Evolutionary conservation across 2,888 invertebrate genomes (phyloP).

Genomic region (Tetheella fluctuosa): DNA sequence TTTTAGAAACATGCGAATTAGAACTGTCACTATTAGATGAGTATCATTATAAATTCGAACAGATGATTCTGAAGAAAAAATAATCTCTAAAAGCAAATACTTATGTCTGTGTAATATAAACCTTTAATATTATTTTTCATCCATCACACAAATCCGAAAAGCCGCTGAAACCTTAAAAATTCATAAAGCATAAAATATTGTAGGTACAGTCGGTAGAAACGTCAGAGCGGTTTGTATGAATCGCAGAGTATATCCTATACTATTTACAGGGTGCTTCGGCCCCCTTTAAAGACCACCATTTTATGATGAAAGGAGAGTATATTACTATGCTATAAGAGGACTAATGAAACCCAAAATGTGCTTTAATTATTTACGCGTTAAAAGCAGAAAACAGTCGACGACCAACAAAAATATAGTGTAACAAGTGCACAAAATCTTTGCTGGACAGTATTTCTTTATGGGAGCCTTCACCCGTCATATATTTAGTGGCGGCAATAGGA

Average conservation of each 20-base stretch:
- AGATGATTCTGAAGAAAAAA: no score
- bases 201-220: neutral
- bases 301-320: neutral
- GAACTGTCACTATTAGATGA: no score
- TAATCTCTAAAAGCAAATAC: neutral
- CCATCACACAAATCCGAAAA: constrained; percentile 3
- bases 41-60: no score
- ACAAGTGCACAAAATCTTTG: no score
- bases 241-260: neutral
- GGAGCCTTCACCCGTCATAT: no score
- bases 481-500: no score
- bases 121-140: constrained; percentile 9
- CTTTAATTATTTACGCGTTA: neutral
- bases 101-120: neutral
- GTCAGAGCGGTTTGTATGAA: neutral
- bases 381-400: no score
- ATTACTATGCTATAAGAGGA: neutral
- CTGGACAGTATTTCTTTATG: no score
- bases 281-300: neutral
- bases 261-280: neutral
- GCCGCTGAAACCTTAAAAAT: constrained; percentile 7
- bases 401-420: no score
- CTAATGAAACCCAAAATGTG: neutral
- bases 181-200: constrained; percentile 5
- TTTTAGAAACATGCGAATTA: no score